These are phyloP conservation scores for Nymphalis c-album DNA, from an alignment of 2,888 invertebrate species.

Conservation along the genomic window DNA sequence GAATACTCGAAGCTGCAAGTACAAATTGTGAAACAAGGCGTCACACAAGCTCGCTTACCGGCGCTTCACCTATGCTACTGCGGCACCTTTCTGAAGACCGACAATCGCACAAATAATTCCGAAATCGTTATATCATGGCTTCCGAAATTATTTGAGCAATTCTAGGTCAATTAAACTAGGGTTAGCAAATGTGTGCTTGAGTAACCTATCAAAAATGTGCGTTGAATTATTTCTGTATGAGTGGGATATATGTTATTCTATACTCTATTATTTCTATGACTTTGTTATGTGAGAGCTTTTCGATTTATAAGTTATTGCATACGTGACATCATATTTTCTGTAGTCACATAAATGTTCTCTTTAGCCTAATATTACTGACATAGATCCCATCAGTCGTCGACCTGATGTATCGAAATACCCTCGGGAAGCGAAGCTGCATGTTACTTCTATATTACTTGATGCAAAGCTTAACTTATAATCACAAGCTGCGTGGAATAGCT, in stretches of 20 bases:
- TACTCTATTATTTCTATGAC: conserved; percentile 36
- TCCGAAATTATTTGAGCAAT: conserved; percentile 51
- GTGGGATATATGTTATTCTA: conserved; percentile 77
- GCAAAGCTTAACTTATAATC: conserved; percentile 78
- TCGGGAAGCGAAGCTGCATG: conserved; percentile 79
- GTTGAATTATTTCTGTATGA: conserved; percentile 73
- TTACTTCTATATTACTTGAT: conserved; percentile 78
- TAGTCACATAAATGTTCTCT: conserved; percentile 40
- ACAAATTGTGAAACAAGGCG: conserved; percentile 81
- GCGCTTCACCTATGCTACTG: conserved; percentile 82
- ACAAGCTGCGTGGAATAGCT: conserved; percentile 79
- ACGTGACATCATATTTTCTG: conserved; percentile 39
- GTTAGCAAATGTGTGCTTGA: conserved; percentile 79
- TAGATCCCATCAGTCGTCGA: conserved; percentile 78
- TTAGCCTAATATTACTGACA: conserved; percentile 52
- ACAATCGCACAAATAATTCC: conserved; percentile 55
- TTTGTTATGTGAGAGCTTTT: conserved; percentile 56
- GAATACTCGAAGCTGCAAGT: conserved; percentile 94
- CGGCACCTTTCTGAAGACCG: conserved; percentile 61
- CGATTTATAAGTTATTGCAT: conserved; percentile 45
- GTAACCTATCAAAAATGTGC: conserved; percentile 76
- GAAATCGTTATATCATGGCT: conserved; percentile 7
- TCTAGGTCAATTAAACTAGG: conserved; percentile 53
- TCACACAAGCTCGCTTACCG: conserved; percentile 81
- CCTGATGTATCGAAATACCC: conserved; percentile 73